Percentiles rank a stretch among this genome's conserved stretches.
These are phyloP conservation scores for Taxidea taxus DNA, from an alignment of 2,113 vertebrate species.

Conservation along the genomic window DNA sequence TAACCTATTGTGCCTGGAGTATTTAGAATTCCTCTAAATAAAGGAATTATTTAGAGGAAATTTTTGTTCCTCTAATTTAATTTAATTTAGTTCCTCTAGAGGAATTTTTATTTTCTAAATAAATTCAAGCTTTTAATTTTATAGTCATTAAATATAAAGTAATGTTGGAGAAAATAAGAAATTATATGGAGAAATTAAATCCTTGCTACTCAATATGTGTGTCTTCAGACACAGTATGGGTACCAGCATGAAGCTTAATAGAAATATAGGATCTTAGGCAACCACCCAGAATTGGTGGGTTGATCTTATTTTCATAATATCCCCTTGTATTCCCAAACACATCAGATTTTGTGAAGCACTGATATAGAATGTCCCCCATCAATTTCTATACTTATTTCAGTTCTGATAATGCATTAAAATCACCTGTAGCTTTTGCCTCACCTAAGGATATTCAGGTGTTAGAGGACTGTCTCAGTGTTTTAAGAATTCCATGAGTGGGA, in stretches of 20 bases:
- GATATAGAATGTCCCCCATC: neutral
- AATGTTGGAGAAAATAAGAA: neutral
- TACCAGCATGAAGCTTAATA: neutral
- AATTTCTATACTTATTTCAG: neutral
- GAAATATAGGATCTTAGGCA: neutral
- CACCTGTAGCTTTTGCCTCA: neutral
- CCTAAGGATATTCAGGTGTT: neutral
- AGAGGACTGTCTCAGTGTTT: neutral
- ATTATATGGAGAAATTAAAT: neutral
- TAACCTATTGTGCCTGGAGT: neutral
- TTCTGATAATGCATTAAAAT: neutral
- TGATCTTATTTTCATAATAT: neutral
- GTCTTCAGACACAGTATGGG: neutral
- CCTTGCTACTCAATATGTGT: neutral
- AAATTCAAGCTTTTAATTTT: neutral
- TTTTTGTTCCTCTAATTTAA: neutral
- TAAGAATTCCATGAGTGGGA: neutral
- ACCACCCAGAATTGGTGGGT: neutral
- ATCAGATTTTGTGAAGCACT: neutral
- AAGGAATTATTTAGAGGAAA: neutral
- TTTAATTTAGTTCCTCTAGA: neutral
- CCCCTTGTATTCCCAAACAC: neutral
- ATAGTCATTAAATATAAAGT: neutral
- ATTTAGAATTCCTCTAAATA: neutral
- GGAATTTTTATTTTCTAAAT: neutral